phyloP scores from a whole-genome alignment of 1,140 invertebrate genomes.

The Trachymyrmex cornetzi region DNA sequence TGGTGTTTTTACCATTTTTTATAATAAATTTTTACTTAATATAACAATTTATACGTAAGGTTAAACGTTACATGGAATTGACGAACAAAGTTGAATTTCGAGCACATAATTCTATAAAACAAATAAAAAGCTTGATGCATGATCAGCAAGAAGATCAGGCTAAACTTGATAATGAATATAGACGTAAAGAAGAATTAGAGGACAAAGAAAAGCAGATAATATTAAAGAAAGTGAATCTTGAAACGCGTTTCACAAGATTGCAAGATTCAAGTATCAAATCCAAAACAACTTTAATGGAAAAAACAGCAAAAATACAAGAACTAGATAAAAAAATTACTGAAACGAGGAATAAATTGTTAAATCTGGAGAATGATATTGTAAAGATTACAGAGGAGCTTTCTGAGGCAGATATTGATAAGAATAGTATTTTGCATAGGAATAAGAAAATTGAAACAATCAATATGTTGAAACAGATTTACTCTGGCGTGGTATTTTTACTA shows the following conservation, averaged over 20 bases:
- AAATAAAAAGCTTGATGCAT: conserved; percentile 95
- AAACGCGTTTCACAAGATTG: conserved; percentile 95
- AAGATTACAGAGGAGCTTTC: conserved; percentile 94
- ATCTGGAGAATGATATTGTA: conserved; percentile 92
- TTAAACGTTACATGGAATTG: conserved; percentile 95
- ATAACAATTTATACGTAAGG: conserved; percentile 84
- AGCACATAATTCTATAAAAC: conserved; percentile 93
- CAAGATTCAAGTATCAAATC: conserved; percentile 95
- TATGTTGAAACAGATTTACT: conserved; percentile 96
- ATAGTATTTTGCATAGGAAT: conserved; percentile 95
- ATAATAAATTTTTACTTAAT: conserved; percentile 20
- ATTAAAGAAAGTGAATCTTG: conserved; percentile 92
- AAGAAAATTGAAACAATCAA: conserved; percentile 98
- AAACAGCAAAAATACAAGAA: conserved; percentile 88
- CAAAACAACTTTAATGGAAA: conserved; percentile 93
- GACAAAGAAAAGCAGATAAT: conserved; percentile 92
- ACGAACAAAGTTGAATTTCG: conserved; percentile 96
- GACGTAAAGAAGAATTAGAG: conserved; percentile 93
- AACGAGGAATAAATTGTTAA: conserved; percentile 92
- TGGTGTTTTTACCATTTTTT: conserved; percentile 1
- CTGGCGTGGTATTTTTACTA: conserved; percentile 91
- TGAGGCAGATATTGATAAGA: conserved; percentile 97
- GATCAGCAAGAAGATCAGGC: conserved; percentile 98
- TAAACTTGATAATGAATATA: conserved; percentile 94
- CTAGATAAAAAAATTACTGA: conserved; percentile 91